Evolutionary conservation across 2,113 vertebrate species (phyloP).

Genomic region (Proterorhinus semilunaris): DNA sequence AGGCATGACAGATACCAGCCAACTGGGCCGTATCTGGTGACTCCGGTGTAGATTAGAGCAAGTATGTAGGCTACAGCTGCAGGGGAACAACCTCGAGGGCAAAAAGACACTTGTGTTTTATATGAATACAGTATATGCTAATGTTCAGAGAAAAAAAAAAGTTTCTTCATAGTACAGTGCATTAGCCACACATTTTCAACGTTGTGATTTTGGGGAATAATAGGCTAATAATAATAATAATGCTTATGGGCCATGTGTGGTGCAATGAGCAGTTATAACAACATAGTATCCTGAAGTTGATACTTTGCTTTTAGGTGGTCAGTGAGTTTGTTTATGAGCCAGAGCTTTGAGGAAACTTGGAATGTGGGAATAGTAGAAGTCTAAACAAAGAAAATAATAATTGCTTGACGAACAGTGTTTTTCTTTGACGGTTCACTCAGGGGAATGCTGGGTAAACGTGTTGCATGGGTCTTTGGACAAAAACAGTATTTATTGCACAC

Average conservation of each 20-base stretch:
- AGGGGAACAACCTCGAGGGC: constrained; percentile 17
- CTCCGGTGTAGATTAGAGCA: constrained; percentile 51
- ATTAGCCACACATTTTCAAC: no score
- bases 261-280: no score
- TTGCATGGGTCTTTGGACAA: not conserved
- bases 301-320: no score
- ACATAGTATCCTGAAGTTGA: no score
- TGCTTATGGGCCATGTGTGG: no score
- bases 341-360: no score
- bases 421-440: not conserved
- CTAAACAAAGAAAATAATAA: no score
- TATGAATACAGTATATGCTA: not conserved
- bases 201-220: no score
- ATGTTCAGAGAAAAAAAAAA: not conserved
- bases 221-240: no score
- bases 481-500: not conserved
- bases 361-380: no score
- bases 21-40: constrained; percentile 67
- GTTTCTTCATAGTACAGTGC: not conserved
- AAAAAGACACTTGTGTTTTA: constrained; percentile 8
- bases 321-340: no score
- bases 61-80: constrained; percentile 37
- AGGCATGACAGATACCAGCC: constrained; percentile 57
- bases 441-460: constrained; percentile 2
- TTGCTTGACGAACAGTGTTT: not conserved